Evolutionary conservation across 1,140 invertebrate genomes (phyloP), one percentile per base, ranked within the genome.

Genomic region (Cephus cinctus): DNA sequence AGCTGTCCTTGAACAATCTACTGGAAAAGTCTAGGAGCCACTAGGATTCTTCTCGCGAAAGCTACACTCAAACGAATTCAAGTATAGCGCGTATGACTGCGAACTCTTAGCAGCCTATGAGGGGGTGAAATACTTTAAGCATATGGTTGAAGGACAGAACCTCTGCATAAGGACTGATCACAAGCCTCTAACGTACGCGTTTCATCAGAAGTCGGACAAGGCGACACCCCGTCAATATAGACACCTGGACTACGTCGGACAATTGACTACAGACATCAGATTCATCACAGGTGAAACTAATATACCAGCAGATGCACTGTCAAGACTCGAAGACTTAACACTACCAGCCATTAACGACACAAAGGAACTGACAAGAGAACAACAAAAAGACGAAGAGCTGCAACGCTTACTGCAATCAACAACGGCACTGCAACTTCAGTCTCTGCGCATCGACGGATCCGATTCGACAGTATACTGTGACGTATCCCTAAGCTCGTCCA

Each of bases 81-180:
- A 48, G 12, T 75, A 63, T 36, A 54, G 51, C 27, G 59, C 61
- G 4, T 75, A 56, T 50, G 66, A 73, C 47, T 23, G 67, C 5
- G 65, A 76, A 46, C 42, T 43, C 12, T 25, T 67, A 6, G 63
- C 66, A 23, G 34, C 61, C 3, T 71, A 61, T 46, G 21, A 39
- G 32, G 54, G 55, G 12, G 43, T 72, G 14, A 49, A 52, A 34
- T 41, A 67, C 38, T 69, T 73, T 50, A 19, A 41, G 14, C 54
- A 63, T 30, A 32, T 56, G 31, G 16, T 73, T 8, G 69, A 73
- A 52, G 62, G 59, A 14, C 42, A 56, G 20, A 14, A 47, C 2
- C 59, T 68, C 20, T 47, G 48, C 5, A 55, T 72, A 5, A 66
- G 34, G 23, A 76, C 71, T 1, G 72, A 78, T 35, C 73, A 77